phyloP scores from a whole-genome alignment of 2,797 vertebrate genomes.

The Dallia pectoralis region DNA sequence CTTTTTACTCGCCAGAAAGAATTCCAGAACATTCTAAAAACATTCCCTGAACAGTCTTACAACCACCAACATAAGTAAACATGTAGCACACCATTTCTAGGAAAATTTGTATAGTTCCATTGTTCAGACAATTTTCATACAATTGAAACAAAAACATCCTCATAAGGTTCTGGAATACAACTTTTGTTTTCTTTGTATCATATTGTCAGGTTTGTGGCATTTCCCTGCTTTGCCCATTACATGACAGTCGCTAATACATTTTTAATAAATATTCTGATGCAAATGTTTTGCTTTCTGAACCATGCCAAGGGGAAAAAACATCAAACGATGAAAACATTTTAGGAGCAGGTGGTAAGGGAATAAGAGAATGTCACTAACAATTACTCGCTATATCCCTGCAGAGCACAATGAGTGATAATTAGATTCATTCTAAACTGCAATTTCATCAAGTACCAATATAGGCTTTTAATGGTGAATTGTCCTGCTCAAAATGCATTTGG shows the following conservation, averaged over 20 bases:
- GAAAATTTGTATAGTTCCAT: no score
- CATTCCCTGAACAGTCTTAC: no score
- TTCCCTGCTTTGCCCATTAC: not conserved
- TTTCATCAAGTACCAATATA: constrained; percentile 29
- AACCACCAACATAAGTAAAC: no score
- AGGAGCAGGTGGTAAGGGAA: not conserved
- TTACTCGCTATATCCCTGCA: not conserved
- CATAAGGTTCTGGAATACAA: no score
- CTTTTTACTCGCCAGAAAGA: no score
- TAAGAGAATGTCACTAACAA: not conserved
- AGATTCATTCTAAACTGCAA: constrained; percentile 31
- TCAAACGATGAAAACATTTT: not conserved
- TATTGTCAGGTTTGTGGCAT: no score
- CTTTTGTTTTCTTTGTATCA: no score
- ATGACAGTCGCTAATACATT: not conserved
- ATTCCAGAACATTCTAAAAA: no score
- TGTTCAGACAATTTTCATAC: no score
- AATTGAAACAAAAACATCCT: no score
- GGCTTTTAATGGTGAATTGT: constrained; percentile 21
- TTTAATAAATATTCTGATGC: not conserved
- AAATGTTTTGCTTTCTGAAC: not conserved
- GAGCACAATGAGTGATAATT: constrained; percentile 33
- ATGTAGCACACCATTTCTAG: no score
- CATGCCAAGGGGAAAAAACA: not conserved
- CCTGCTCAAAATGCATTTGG: constrained; percentile 4